Base-by-base conservation (phyloP, 2,797 vertebrate genomes). In the Sebastes kiyomatsui region DNA sequence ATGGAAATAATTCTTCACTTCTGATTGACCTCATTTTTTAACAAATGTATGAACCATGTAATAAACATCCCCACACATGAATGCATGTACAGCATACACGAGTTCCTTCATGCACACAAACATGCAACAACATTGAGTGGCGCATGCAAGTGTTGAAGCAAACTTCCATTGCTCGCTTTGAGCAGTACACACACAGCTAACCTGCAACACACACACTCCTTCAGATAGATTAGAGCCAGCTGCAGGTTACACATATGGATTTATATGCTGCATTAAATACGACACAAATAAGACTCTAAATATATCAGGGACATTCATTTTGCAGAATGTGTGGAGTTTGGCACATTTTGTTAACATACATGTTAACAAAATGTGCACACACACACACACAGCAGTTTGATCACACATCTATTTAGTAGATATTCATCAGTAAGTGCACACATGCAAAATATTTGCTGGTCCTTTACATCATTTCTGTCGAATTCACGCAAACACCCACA, bases 181-280 rank as follows among this genome's bases (percentile, higher is more conserved):
- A 35, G 20, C 46, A 67, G 49, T 42, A 55, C 4, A 73, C 13
- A 79, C 65, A 30, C 28, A 2, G 55, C 14, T 72, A 72, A 72
- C 58, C 71, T 69, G 28, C 3, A 1, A 4, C 2, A 56, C 69
- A 66, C 67, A 68, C 69, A 78, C 66, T 70, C 38, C 38, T 62
- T 10, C 46, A 72, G 23, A 71, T 76, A 69, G 78, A 89, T 81
- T 52, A 79, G 60, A 74, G 75, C 72, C 85, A 85, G 80, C 82
- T 87, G 87, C 74, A 76, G 70, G 59, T 52, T 69, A 25, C 30
- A 76, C 49, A 75, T 11, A 4, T 56, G 16, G n/a, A 71, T 70
- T 64, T 11, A 72, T 42, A 13, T 38, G 60, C 13, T 55, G 46
- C 67, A 66, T n/a, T 70, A 32, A 55, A 27, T 27, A 56, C 52